Percentiles rank a stretch among this genome's conserved stretches.
Evolutionary conservation across 2,888 invertebrate genomes (phyloP).

Genomic region (Ametastegia equiseti): DNA sequence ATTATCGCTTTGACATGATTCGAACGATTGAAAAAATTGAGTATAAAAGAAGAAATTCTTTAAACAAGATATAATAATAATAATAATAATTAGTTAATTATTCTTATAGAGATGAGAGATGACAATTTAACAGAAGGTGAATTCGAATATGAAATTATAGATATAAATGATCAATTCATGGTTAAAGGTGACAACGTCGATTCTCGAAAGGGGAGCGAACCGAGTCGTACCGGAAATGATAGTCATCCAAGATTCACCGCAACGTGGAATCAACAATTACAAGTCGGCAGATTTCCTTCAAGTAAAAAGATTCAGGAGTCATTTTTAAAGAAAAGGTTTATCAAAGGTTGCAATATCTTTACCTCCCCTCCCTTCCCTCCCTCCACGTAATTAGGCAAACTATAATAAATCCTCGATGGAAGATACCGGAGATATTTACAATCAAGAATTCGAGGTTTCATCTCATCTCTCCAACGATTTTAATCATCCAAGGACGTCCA

Average conservation of each 20-base stretch:
- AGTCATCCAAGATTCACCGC: constrained; percentile 12
- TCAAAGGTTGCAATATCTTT: constrained; percentile 3
- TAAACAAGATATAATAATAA: neutral
- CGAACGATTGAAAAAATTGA: too few species aligned
- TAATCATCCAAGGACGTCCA: neutral
- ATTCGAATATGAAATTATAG: neutral
- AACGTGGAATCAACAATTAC: neutral
- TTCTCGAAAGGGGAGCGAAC: neutral
- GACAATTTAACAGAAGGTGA: neutral
- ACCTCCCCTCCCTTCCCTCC: too few species aligned
- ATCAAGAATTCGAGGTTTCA: neutral
- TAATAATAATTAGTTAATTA: too few species aligned
- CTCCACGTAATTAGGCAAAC: constrained; percentile 15
- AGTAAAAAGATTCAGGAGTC: constrained; percentile 19
- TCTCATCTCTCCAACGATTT: neutral
- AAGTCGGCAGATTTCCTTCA: constrained; percentile 31
- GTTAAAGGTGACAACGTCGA: constrained; percentile 25
- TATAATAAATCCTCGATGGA: neutral
- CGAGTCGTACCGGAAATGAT: constrained; percentile 19
- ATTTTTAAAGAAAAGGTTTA: neutral
- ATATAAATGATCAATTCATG: neutral
- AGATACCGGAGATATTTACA: neutral
- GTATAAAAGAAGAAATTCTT: neutral
- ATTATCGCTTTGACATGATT: too few species aligned
- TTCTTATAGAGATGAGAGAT: too few species aligned